Evolutionary conservation across 2,888 invertebrate genomes (phyloP).

Genomic region (Sinohyriopsis cumingii): DNA sequence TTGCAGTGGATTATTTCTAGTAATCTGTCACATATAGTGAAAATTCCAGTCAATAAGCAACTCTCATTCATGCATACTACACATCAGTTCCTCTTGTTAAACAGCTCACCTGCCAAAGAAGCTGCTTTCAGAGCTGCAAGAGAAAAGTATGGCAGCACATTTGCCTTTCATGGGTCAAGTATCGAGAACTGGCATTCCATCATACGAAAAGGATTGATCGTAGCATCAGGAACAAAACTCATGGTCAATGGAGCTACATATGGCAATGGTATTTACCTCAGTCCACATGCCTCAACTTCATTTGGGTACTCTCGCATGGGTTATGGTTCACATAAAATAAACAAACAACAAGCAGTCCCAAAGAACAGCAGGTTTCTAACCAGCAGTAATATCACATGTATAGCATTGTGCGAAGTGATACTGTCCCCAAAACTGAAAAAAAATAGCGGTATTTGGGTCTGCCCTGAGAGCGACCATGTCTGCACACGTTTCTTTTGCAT

Average conservation of each 20-base stretch:
- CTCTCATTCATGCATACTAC: slow-evolving; percentile 56
- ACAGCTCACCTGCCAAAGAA: slow-evolving; percentile 62
- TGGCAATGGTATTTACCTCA: slow-evolving; percentile 67
- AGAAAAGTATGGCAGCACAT: slow-evolving; percentile 54
- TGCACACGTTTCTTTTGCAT: slow-evolving; percentile 69
- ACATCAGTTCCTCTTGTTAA: slow-evolving; percentile 61
- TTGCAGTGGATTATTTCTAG: slow-evolving; percentile 68
- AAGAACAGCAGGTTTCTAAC: slow-evolving; percentile 39
- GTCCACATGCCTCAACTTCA: slow-evolving; percentile 58
- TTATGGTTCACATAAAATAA: slow-evolving; percentile 31
- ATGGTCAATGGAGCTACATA: slow-evolving; percentile 66
- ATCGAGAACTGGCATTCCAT: slow-evolving; percentile 67
- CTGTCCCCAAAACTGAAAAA: slow-evolving; percentile 53
- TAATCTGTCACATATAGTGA: slow-evolving; percentile 65
- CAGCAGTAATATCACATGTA: slow-evolving; percentile 56
- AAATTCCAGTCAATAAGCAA: slow-evolving; percentile 51
- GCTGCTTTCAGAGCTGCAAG: slow-evolving; percentile 48
- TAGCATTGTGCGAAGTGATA: slow-evolving; percentile 66
- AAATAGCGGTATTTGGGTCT: slow-evolving; percentile 58
- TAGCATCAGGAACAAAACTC: slow-evolving; percentile 63
- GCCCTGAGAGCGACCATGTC: slow-evolving; percentile 58
- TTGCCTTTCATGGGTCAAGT: slow-evolving; percentile 54
- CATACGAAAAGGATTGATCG: slow-evolving; percentile 62
- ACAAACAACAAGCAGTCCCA: neutral
- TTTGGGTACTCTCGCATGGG: slow-evolving; percentile 65